Conservation (phyloP, 1,140 invertebrate genomes). For the Subanguina moxae region DNA sequence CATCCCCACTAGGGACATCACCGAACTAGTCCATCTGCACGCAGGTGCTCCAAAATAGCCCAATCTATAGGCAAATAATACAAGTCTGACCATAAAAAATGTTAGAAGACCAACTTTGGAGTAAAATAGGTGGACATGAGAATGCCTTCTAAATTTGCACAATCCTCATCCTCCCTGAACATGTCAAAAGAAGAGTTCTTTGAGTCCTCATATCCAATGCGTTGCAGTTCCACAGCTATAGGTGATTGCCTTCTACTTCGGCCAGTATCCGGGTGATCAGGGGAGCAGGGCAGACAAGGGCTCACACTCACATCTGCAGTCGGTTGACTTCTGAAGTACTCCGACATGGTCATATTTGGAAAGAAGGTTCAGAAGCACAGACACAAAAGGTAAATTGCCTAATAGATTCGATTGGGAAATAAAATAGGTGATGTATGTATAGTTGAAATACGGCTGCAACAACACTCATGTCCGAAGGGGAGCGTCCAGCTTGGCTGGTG, state of each 20-base stretch:
- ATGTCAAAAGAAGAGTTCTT: conserved; percentile 32
- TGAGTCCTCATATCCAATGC: conserved; percentile 20
- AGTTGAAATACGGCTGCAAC: too few species aligned
- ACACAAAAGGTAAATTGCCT: too few species aligned
- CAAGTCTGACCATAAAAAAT: too few species aligned
- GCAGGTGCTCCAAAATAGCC: conserved; percentile 37
- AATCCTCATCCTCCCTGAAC: conserved; percentile 21
- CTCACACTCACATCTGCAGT: too few species aligned
- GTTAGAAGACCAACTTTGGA: not conserved
- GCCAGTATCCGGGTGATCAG: conserved; percentile 16
- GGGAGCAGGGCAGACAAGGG: too few species aligned
- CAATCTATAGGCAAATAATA: conserved; percentile 27
- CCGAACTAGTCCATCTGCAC: conserved; percentile 38
- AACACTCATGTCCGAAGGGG: too few species aligned
- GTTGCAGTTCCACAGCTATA: conserved; percentile 13
- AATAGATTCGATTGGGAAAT: too few species aligned
- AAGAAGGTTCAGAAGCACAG: too few species aligned
- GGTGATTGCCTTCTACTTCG: conserved; percentile 16
- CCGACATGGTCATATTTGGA: too few species aligned
- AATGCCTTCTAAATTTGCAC: not conserved
- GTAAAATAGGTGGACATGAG: not conserved
- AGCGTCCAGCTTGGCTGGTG: too few species aligned
- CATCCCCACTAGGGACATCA: conserved; percentile 31
- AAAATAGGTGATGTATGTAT: too few species aligned
- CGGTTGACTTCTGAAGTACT: too few species aligned